Conservation (phyloP, 2,113 vertebrate species). For the Istiophorus platypterus region DNA sequence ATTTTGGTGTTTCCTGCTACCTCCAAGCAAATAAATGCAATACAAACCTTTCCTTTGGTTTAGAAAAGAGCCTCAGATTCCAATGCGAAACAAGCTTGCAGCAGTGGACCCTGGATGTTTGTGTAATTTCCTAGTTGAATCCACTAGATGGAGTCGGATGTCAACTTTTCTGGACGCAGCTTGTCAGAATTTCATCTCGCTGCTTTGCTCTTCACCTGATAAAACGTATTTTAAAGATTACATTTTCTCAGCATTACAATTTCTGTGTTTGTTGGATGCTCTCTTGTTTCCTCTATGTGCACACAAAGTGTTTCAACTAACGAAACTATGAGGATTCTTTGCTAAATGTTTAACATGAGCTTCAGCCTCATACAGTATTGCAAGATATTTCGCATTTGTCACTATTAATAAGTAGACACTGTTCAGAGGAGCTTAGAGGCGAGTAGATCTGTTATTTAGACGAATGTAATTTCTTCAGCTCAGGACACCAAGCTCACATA, state of each 20-base stretch:
- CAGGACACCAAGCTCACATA: background rate
- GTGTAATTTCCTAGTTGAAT: constrained; percentile 3
- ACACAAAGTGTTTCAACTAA: background rate
- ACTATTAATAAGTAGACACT: background rate
- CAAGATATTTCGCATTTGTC: background rate
- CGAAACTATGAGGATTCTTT: background rate
- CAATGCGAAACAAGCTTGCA: no score
- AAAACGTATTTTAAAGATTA: background rate
- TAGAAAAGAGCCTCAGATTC: background rate
- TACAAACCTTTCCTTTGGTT: background rate
- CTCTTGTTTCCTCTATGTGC: background rate
- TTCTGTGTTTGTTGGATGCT: background rate
- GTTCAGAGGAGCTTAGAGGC: background rate
- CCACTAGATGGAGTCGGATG: constrained; percentile 65
- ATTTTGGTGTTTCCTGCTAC: background rate
- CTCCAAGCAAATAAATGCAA: background rate
- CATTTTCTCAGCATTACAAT: background rate
- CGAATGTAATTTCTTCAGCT: background rate
- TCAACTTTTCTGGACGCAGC: constrained; percentile 3
- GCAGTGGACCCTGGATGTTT: background rate
- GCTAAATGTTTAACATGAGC: background rate
- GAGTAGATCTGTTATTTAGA: background rate
- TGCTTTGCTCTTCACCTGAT: constrained; percentile 1
- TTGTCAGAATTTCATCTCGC: background rate
- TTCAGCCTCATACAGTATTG: background rate